These are phyloP conservation scores for Hippocampus abdominalis DNA, from an alignment of 2,113 vertebrate genomes.

Conservation along the genomic window DNA sequence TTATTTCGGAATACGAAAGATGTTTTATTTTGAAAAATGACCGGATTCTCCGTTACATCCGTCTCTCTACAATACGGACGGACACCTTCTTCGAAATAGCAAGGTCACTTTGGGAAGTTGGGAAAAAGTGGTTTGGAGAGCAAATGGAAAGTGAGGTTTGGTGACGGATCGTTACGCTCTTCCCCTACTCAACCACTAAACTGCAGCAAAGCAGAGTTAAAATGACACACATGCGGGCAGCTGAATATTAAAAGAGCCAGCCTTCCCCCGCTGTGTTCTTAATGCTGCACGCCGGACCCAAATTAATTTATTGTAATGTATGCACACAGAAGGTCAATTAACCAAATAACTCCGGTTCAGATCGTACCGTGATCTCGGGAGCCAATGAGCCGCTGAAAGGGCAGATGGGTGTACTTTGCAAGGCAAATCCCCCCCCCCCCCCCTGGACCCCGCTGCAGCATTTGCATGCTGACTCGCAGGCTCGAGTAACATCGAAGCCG, in stretches of 20 bases:
- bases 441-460: constrained; percentile 39
- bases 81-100: constrained; percentile 34
- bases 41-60: too few relatives aligned
- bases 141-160: constrained; percentile 2
- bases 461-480: constrained; percentile 45
- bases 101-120: constrained; percentile 46
- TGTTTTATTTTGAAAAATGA: too few relatives aligned
- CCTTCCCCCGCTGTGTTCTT: constrained; percentile 69
- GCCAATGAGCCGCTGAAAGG: constrained; percentile 76
- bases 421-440: constrained; percentile 58
- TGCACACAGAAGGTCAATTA: constrained; percentile 82
- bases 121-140: constrained; percentile 4
- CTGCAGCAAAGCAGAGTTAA: constrained; percentile 62
- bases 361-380: constrained; percentile 69
- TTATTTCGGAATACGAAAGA: too few relatives aligned
- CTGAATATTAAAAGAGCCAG: constrained; percentile 64
- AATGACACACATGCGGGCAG: constrained; percentile 56
- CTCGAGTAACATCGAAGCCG: background rate
- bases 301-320: constrained; percentile 83
- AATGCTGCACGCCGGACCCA: constrained; percentile 73
- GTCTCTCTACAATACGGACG: constrained; percentile 22
- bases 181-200: constrained; percentile 51
- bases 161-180: constrained; percentile 5
- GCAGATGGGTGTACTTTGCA: constrained; percentile 72
- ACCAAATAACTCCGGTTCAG: constrained; percentile 77